Base-by-base conservation (phyloP, 1,140 invertebrate species). In the Adelges cooleyi region DNA sequence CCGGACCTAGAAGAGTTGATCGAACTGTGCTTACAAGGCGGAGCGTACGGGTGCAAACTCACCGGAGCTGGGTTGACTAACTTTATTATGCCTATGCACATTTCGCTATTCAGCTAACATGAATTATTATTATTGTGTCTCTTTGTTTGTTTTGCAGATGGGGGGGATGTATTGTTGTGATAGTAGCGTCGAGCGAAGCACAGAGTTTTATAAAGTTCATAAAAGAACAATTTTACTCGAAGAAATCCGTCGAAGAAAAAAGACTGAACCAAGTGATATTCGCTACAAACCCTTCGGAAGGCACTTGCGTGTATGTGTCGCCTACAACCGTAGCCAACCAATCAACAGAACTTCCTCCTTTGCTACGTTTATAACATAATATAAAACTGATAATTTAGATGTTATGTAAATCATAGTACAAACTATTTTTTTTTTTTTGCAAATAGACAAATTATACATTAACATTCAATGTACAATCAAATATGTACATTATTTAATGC, bases 151-250 rank as follows among this genome's bases (percentile, higher is more conserved):
- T 68, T 74, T 75, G 11, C 70, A 92, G 90, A 20, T 98, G 95
- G 95, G 95, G 95, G 20, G 95, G 95, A 2, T 98, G 94, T 76
- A 83, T 89, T 66, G 92, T 98, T 15, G 90, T 92, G 20, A 77
- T 98, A 68, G 82, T 86, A 65, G 80, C 84, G 1, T 77, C 81
- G 50, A 80, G 84, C 25, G 79, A 82, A 49, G 81, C 87, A 1
- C 74, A 81, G 2, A 71, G 80, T 49, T 94, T 92, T 72, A 80
- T 95, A 2, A 74, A 82, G 11, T 77, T 75, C 50, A 74, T 96
- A 22, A 84, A 82, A 72, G 77, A 84, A 66, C 78, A 85, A 44
- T 92, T 86, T 73, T 89, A 85, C 68, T 72, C 75, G n/a, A 75
- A 80, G 3, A 66, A 25, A 44, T 17, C 27, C 2, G 23, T 20